phyloP scores from a whole-genome alignment of 2,888 invertebrate species.

The Watsonalla cultraria region DNA sequence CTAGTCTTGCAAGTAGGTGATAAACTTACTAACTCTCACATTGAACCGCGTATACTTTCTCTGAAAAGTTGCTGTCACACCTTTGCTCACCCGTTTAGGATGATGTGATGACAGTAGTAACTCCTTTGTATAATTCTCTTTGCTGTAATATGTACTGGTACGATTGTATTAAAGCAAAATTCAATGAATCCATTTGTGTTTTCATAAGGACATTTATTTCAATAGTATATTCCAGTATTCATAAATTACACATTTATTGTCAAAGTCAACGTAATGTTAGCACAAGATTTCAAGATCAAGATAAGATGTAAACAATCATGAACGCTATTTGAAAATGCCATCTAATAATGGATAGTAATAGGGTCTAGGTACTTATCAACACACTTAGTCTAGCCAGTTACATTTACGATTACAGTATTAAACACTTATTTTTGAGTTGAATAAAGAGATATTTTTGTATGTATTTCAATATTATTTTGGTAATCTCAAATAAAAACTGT shows the following conservation, averaged over 20 bases:
- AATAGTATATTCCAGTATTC: slow-evolving; percentile 51
- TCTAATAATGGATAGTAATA: slow-evolving; percentile 17
- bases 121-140: too few species aligned
- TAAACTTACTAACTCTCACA: too few species aligned
- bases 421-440: slow-evolving; percentile 9
- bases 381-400: slow-evolving; percentile 32
- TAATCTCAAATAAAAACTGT: too few species aligned
- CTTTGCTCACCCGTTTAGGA: too few species aligned
- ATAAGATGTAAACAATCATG: slow-evolving; percentile 34
- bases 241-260: slow-evolving; percentile 76
- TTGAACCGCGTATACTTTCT: too few species aligned
- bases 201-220: slow-evolving; percentile 61
- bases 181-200: slow-evolving; percentile 9
- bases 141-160: too few species aligned
- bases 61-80: too few species aligned
- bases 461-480: too few species aligned
- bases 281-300: slow-evolving; percentile 50
- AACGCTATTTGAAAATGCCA: slow-evolving; percentile 32
- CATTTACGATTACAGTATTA: slow-evolving; percentile 15
- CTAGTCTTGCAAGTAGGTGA: too few species aligned
- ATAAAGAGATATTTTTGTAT: slow-evolving; percentile 3
- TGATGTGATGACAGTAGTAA: too few species aligned
- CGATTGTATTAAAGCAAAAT: neutral
- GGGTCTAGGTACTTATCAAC: slow-evolving; percentile 22
- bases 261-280: slow-evolving; percentile 76